Percentiles rank a stretch among this genome's conserved stretches.
These are phyloP conservation scores for Automeris io DNA, from an alignment of 2,888 invertebrate genomes.

Conservation along the genomic window DNA sequence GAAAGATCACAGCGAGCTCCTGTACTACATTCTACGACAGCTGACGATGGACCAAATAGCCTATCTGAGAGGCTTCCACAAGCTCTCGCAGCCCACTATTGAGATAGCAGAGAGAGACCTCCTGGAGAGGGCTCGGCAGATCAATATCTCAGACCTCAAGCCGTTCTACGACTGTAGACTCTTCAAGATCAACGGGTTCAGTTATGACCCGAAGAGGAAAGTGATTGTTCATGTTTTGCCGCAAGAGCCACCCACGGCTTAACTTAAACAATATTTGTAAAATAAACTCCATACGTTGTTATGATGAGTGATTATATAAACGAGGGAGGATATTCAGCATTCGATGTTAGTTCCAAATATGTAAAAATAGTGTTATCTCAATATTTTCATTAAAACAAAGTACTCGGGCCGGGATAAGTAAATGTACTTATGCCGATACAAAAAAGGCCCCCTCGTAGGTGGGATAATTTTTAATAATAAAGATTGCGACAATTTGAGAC, in stretches of 20 bases:
- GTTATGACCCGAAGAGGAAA: conserved; percentile 89
- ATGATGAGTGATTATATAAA: too few relatives aligned
- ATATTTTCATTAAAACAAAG: too few relatives aligned
- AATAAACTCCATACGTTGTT: too few relatives aligned
- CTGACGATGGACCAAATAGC: conserved; percentile 93
- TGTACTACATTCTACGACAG: conserved; percentile 96
- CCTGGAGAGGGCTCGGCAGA: conserved; percentile 88
- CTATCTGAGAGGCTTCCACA: conserved; percentile 84
- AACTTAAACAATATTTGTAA: too few relatives aligned
- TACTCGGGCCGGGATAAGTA: too few relatives aligned
- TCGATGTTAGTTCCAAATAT: too few relatives aligned
- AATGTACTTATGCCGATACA: too few relatives aligned
- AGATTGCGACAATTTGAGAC: too few relatives aligned
- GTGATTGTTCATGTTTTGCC: conserved; percentile 89
- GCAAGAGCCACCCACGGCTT: conserved; percentile 60
- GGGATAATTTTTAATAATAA: too few relatives aligned
- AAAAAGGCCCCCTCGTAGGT: too few relatives aligned
- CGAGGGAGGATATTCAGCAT: too few relatives aligned
- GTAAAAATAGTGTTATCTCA: too few relatives aligned
- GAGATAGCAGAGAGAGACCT: conserved; percentile 86
- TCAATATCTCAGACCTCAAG: conserved; percentile 91
- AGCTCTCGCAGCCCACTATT: conserved; percentile 81
- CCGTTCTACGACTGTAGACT: conserved; percentile 94
- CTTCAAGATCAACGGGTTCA: conserved; percentile 92
- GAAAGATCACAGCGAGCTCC: conserved; percentile 96